Conservation (phyloP, 2,113 vertebrate genomes). For the Mustelus asterias region DNA sequence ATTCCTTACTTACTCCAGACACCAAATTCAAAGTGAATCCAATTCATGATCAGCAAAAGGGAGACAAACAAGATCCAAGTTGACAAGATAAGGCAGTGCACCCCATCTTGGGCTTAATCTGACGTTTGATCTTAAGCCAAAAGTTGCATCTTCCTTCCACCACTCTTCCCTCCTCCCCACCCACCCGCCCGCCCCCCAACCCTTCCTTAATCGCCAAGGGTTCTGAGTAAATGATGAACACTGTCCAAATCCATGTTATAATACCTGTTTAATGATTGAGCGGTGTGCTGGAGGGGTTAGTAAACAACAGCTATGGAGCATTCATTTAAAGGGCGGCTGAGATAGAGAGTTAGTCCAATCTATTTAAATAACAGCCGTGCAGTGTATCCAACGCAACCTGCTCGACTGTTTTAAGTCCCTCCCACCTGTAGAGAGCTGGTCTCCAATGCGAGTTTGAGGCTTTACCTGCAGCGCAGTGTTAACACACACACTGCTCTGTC, state of each 20-base stretch:
- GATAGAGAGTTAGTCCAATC: background rate
- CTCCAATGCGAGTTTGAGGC: background rate
- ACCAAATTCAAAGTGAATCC: no score
- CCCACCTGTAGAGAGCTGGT: constrained; percentile 5
- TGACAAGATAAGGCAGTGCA: no score
- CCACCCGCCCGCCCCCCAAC: no score
- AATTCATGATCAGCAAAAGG: no score
- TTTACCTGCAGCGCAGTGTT: background rate
- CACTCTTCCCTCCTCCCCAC: no score
- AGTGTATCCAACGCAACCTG: constrained; percentile 8
- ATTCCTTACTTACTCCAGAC: no score
- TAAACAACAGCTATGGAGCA: background rate
- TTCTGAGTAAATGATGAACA: background rate
- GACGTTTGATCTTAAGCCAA: no score
- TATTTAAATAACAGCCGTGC: constrained; percentile 25
- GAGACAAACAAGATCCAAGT: no score
- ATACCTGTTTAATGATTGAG: background rate
- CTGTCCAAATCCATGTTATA: background rate
- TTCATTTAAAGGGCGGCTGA: background rate
- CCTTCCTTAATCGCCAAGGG: background rate
- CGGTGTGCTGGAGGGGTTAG: background rate
- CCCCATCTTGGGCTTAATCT: no score
- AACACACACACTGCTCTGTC: background rate
- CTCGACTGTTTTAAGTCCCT: constrained; percentile 18
- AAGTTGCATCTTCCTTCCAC: background rate